Conservation (phyloP, 2,888 invertebrate species). For the Apamea epomidion region DNA sequence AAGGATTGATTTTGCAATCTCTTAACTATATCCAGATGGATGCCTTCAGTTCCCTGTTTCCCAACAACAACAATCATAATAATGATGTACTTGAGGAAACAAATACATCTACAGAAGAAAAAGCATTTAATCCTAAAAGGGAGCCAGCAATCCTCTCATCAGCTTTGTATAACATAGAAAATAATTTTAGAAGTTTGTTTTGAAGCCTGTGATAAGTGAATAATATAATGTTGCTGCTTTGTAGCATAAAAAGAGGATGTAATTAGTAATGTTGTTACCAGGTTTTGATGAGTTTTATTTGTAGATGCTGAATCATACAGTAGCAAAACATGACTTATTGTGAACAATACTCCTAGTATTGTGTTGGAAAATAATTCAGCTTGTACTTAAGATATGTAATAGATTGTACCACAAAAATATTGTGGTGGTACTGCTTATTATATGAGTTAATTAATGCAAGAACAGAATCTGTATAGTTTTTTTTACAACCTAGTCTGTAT, state of each 20-base stretch:
- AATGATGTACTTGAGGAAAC: constrained; percentile 53
- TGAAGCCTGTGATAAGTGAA: constrained; percentile 71
- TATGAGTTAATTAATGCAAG: constrained; percentile 4
- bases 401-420: neutral
- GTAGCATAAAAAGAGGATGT: constrained; percentile 38
- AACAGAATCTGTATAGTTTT: constrained; percentile 4
- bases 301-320: constrained; percentile 60
- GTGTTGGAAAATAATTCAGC: constrained; percentile 25
- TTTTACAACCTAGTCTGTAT: constrained; percentile 18
- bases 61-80: constrained; percentile 70
- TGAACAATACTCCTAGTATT: constrained; percentile 16
- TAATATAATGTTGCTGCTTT: constrained; percentile 28
- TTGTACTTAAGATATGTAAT: constrained; percentile 6
- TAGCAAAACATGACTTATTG: constrained; percentile 11
- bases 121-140: constrained; percentile 69
- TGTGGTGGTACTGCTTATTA: neutral
- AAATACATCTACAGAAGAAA: constrained; percentile 67
- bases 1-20: constrained; percentile 85
- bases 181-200: constrained; percentile 87
- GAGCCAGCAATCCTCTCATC: constrained; percentile 82
- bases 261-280: constrained; percentile 46
- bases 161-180: constrained; percentile 84
- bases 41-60: constrained; percentile 85
- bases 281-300: constrained; percentile 56
- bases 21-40: constrained; percentile 89